phyloP scores from a whole-genome alignment of 2,797 vertebrate species.

The Nyctalus aviator region DNA sequence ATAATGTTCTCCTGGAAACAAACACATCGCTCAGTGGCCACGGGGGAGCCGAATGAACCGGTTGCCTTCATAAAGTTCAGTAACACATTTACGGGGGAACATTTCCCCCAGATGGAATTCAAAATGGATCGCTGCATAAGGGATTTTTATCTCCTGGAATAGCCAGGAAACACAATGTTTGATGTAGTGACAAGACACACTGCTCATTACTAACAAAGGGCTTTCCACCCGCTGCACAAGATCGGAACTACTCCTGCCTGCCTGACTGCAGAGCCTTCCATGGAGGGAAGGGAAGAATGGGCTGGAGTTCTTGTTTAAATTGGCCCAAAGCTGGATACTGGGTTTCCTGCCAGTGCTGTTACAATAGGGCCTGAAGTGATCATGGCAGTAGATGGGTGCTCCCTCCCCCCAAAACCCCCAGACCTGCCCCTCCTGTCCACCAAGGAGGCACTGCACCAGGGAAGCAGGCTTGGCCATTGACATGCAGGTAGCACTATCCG shows the following conservation, averaged over 20 bases:
- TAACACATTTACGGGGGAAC: constrained; percentile 63
- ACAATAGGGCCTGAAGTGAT: background rate
- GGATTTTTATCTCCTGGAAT: constrained; percentile 63
- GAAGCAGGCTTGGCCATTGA: constrained; percentile 79
- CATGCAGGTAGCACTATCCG: constrained; percentile 81
- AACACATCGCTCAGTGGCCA: constrained; percentile 52
- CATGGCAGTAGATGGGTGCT: accelerated
- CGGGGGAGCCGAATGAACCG: constrained; percentile 64
- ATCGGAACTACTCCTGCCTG: constrained; percentile 43
- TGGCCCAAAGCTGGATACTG: background rate
- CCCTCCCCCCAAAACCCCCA: accelerated
- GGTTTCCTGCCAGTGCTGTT: background rate
- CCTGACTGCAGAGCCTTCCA: background rate
- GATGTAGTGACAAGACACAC: constrained; percentile 40
- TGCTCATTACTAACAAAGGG: constrained; percentile 56
- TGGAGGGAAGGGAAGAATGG: background rate
- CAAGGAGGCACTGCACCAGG: constrained; percentile 26
- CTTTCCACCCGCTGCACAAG: background rate
- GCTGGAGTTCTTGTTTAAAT: constrained; percentile 50
- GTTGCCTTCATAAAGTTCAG: constrained; percentile 65
- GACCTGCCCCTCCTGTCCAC: background rate
- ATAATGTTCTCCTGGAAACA: constrained; percentile 63
- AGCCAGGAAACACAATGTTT: constrained; percentile 39
- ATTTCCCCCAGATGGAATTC: constrained; percentile 48
- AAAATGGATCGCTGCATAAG: constrained; percentile 58